Conservation (phyloP, 2,113 vertebrate species). For the Haplochromis burtoni region DNA sequence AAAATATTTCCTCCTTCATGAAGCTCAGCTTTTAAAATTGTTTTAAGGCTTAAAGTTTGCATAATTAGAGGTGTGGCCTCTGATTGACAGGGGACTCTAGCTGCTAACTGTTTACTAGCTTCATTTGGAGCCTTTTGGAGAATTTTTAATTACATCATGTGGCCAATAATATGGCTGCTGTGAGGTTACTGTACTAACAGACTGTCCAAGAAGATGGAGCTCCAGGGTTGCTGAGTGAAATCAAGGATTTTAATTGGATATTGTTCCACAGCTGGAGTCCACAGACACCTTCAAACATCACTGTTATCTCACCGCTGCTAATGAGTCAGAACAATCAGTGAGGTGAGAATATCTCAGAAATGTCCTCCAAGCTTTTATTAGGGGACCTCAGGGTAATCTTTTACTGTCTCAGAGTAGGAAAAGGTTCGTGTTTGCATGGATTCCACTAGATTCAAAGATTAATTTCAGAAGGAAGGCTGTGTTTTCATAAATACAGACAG, state of each 20-base stretch:
- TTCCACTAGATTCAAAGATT: not conserved
- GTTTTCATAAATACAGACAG: not conserved
- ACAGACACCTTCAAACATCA: not conserved
- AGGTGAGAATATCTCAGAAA: not conserved
- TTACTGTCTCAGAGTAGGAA: not conserved
- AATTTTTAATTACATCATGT: not conserved
- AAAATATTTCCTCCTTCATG: not conserved
- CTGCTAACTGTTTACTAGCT: not conserved
- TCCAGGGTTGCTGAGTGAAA: not conserved
- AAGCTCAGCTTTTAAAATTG: not conserved
- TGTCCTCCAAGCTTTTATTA: not conserved
- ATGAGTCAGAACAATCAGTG: not conserved
- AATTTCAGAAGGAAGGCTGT: not conserved
- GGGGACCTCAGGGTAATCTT: not conserved
- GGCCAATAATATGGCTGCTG: not conserved
- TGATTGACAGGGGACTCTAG: not conserved
- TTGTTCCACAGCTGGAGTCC: conserved; percentile 17
- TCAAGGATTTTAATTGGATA: not conserved
- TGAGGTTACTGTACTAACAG: not conserved
- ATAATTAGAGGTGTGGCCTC: not conserved
- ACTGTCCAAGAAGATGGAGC: not conserved
- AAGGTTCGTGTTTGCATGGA: not conserved
- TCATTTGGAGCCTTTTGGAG: not conserved
- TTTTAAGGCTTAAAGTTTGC: not conserved
- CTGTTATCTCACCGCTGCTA: not conserved